These are phyloP conservation scores for Suncus etruscus DNA, from an alignment of 2,113 vertebrate genomes.

Conservation along the genomic window DNA sequence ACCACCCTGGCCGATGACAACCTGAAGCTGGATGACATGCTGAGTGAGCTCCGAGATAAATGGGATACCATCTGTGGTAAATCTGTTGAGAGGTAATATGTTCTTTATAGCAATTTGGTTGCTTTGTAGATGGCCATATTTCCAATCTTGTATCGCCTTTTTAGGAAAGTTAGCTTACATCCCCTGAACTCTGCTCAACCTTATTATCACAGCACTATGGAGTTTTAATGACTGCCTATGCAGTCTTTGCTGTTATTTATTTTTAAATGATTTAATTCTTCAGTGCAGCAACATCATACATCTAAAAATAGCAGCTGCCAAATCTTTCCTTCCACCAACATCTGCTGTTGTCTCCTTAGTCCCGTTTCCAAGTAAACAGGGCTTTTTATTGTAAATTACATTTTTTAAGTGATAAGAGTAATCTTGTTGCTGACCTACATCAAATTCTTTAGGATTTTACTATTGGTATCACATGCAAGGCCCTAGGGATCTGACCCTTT, in stretches of 20 bases:
- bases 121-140: not conserved
- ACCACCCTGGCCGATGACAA: conserved; percentile 94
- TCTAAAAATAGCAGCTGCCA: not conserved
- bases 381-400: not conserved
- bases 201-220: not conserved
- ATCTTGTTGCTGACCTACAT: not conserved
- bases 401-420: not conserved
- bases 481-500: not conserved
- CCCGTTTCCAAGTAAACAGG: not conserved
- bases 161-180: not conserved
- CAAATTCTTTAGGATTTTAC: not conserved
- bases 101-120: not conserved
- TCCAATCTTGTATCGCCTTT: not conserved
- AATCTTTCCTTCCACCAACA: not conserved
- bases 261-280: not conserved
- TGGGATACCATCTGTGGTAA: conserved; percentile 99
- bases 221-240: not conserved
- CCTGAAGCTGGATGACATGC: conserved; percentile 97
- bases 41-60: conserved; percentile 97
- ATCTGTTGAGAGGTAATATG: conserved; percentile 95
- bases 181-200: not conserved
- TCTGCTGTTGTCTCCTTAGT: not conserved
- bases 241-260: not conserved
- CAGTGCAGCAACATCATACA: not conserved
- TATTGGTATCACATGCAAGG: accelerated